Base-by-base conservation (phyloP, 2,888 invertebrate species). In the Elaeidobius kamerunicus region DNA sequence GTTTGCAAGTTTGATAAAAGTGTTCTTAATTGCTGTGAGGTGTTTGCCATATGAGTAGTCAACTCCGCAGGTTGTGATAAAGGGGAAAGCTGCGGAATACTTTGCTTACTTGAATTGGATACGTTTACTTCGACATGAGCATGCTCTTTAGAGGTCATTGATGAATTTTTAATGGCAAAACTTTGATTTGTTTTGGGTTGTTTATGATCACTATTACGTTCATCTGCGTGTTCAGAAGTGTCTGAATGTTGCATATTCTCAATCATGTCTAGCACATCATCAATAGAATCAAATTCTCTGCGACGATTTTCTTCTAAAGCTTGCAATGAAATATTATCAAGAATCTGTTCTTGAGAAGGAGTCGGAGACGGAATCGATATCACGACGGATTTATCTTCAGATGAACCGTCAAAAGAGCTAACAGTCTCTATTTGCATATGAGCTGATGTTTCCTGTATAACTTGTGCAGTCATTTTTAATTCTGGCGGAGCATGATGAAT, bases 21-120 rank as follows among this genome's bases (percentile, higher is more conserved):
- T 3, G 81, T 81, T 27, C 84, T 74, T 38, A 85, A 66, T 63
- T 85, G 86, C 67, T 85, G 84, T 0, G 84, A 84, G 1, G 81
- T 85, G 64, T 84, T 86, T 0, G 82, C 84, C 73, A 86, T 83
- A 63, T 84, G 85, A 0, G 84, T 82, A 11, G 85, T 84, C 40
- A 86, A 71, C 66, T 86, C 85, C 1, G 83, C 80, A 1, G 86
- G 85, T 66, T 85, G 85, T 0, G 85, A 85, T 1, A 86, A 67
- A 0, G 86, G 86, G 0, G 86, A 86, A 17, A 86, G 69, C 65
- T 86, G 85, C 1, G 86, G 84, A 1, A 79, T 76, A 0, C 80
- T 75, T 19, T 61, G 61, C 55, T 63, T 61, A 23, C 49, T 56
- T 17, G 59, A 43, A 11, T 60, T 61, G 23, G 65, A 52, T 20